Evolutionary conservation across 1,140 invertebrate species (phyloP).

Genomic region (Pseudachorutes palmiensis): DNA sequence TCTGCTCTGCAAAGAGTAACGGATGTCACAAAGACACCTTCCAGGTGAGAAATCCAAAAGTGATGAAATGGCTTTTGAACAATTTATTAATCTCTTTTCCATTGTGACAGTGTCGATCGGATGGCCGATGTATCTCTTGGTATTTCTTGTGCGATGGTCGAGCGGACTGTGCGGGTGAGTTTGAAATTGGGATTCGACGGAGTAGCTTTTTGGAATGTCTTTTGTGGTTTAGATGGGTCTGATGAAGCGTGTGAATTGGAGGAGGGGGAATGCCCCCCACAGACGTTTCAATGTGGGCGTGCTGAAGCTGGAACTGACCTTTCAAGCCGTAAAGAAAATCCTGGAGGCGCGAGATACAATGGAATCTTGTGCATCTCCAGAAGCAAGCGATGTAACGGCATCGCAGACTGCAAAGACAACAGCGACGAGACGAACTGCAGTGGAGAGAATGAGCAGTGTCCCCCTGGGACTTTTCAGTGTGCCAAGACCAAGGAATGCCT

Average conservation of each 20-base stretch:
- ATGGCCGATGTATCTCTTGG: conserved; percentile 44
- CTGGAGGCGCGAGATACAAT: neutral
- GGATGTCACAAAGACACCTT: conserved; percentile 77
- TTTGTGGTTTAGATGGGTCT: conserved; percentile 18
- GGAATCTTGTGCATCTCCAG: conserved; percentile 16
- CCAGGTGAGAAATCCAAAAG: conserved; percentile 51
- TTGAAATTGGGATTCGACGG: neutral
- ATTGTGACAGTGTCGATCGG: conserved; percentile 40
- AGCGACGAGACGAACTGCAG: conserved; percentile 24
- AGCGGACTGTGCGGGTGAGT: conserved; percentile 42
- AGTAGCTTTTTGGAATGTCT: neutral
- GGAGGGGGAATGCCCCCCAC: conserved; percentile 33
- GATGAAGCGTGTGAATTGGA: conserved; percentile 32
- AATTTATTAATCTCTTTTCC: neutral
- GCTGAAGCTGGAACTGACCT: neutral
- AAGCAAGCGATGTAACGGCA: conserved; percentile 27
- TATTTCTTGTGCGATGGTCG: conserved; percentile 43
- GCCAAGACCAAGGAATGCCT: conserved; percentile 33
- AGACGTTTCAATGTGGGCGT: conserved; percentile 39
- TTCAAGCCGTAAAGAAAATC: neutral
- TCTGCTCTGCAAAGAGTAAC: conserved; percentile 59
- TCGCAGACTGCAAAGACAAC: conserved; percentile 26
- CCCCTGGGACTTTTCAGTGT: conserved; percentile 36
- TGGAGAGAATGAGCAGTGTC: conserved; percentile 29
- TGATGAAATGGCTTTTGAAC: neutral